Evolutionary conservation across 2,888 invertebrate genomes (phyloP).

Genomic region (Arctia plantaginis): DNA sequence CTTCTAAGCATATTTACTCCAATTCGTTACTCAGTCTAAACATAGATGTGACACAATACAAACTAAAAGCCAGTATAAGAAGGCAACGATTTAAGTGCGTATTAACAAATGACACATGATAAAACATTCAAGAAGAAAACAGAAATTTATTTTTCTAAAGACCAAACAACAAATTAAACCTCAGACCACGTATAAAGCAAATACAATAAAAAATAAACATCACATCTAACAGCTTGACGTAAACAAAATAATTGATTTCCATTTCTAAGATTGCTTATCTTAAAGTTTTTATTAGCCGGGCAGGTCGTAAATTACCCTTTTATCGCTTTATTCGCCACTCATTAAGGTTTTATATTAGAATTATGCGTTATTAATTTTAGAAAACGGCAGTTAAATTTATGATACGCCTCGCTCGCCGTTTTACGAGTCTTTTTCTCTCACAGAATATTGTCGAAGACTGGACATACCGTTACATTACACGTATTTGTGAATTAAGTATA

Average conservation of each 20-base stretch:
- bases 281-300: conserved; percentile 66
- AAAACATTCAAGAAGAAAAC: neutral
- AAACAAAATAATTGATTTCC: conserved; percentile 74
- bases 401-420: conserved; percentile 58
- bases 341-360: conserved; percentile 81
- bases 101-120: neutral
- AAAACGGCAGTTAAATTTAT: conserved; percentile 78
- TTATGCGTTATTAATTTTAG: conserved; percentile 83
- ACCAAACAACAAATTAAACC: conserved; percentile 3
- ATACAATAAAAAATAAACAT: conserved; percentile 44
- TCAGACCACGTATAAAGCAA: conserved; percentile 45
- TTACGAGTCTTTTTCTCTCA: conserved; percentile 57
- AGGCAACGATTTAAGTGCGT: neutral
- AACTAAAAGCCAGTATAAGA: neutral
- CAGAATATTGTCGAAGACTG: conserved; percentile 52
- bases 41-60: neutral
- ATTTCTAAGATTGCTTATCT: conserved; percentile 65
- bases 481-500: conserved; percentile 9
- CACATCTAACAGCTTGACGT: conserved; percentile 52
- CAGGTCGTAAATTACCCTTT: conserved; percentile 72
- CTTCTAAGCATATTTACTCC: neutral
- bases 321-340: conserved; percentile 83
- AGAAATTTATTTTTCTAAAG: neutral
- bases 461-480: conserved; percentile 16
- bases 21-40: neutral